phyloP scores from a whole-genome alignment of 2,797 vertebrate species.

The Myotis myotis region DNA sequence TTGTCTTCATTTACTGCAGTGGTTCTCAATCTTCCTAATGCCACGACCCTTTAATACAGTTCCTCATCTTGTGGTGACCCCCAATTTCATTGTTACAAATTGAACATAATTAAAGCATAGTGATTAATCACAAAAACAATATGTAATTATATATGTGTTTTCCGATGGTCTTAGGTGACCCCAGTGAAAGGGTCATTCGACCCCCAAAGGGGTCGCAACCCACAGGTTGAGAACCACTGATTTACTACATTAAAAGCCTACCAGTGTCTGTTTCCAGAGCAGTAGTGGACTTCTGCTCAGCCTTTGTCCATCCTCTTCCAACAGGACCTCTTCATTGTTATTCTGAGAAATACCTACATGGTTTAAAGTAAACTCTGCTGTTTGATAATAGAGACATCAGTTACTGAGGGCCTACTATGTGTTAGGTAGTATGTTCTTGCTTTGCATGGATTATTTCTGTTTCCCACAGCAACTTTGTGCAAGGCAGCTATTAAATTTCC shows the following conservation, averaged over 20 bases:
- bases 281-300: not conserved
- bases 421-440: constrained; percentile 20
- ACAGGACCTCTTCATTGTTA: not conserved
- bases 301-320: not conserved
- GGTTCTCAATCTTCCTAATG: too few species aligned
- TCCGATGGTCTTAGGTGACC: too few species aligned
- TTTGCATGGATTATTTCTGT: constrained; percentile 43
- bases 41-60: too few species aligned
- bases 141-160: too few species aligned
- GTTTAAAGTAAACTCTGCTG: constrained; percentile 2
- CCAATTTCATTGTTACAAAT: too few species aligned
- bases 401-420: not conserved
- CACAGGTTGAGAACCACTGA: not conserved
- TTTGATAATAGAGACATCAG: not conserved
- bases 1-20: not conserved
- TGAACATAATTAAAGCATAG: too few species aligned
- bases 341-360: not conserved
- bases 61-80: too few species aligned
- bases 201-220: too few species aligned
- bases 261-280: not conserved
- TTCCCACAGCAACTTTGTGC: constrained; percentile 10
- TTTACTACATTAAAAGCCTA: not conserved
- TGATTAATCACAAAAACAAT: too few species aligned
- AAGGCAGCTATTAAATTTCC: constrained; percentile 5
- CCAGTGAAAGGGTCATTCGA: too few species aligned